These are phyloP conservation scores for Ridgeia piscesae DNA, from an alignment of 1,140 invertebrate species.

Conservation along the genomic window DNA sequence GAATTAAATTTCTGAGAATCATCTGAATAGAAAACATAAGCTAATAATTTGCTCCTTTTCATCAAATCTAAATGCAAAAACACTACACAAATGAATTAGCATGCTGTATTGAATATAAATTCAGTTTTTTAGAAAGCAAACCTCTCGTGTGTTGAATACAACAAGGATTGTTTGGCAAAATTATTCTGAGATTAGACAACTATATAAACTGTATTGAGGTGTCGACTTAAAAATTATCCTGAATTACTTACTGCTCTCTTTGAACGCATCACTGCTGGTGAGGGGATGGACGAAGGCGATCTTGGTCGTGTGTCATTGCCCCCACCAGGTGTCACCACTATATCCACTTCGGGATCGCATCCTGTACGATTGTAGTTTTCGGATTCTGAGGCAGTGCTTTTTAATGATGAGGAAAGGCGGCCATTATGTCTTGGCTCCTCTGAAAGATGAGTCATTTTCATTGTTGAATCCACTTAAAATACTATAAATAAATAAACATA, in stretches of 20 bases:
- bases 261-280: background rate
- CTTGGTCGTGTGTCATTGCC: background rate
- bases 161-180: too few species aligned
- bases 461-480: background rate
- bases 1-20: too few species aligned
- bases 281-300: background rate
- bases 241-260: background rate
- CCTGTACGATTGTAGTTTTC: background rate
- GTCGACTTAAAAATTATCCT: background rate
- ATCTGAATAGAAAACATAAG: too few species aligned
- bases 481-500: background rate
- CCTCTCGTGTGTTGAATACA: too few species aligned
- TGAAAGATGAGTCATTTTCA: background rate
- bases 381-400: background rate
- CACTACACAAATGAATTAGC: too few species aligned
- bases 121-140: too few species aligned
- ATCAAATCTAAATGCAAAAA: too few species aligned
- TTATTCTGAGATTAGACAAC: too few species aligned
- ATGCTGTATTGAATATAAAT: too few species aligned
- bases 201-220: too few species aligned
- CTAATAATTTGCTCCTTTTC: too few species aligned
- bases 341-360: background rate
- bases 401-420: background rate
- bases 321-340: background rate
- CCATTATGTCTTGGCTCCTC: background rate